Conservation (phyloP, 2,888 invertebrate genomes). For the Eilema caniola region DNA sequence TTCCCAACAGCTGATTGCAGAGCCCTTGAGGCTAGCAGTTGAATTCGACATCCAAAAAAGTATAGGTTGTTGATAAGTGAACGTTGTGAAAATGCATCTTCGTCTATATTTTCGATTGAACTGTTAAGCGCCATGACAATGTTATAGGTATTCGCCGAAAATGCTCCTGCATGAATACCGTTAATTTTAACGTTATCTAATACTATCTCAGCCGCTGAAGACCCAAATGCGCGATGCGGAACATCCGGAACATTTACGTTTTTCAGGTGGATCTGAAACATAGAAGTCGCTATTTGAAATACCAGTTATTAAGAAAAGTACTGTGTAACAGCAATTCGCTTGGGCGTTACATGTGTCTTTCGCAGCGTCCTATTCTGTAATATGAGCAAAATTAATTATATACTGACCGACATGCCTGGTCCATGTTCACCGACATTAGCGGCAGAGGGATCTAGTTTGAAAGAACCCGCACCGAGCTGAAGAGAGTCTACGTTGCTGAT, state of each 20-base stretch:
- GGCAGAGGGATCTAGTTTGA: conserved; percentile 87
- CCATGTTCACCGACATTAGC: conserved; percentile 89
- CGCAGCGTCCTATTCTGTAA: conserved; percentile 13
- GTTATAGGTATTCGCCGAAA: conserved; percentile 89
- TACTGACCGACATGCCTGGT: conserved; percentile 85
- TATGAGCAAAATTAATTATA: conserved; percentile 16
- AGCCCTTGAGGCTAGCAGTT: conserved; percentile 86
- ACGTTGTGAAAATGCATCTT: conserved; percentile 88
- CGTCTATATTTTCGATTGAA: conserved; percentile 86
- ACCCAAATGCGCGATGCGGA: conserved; percentile 88
- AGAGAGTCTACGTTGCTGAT: conserved; percentile 87
- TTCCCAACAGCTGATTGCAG: conserved; percentile 88
- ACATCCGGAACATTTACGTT: conserved; percentile 87
- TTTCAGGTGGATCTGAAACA: conserved; percentile 88
- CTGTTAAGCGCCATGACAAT: conserved; percentile 88
- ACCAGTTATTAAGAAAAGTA: conserved; percentile 20
- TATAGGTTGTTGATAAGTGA: conserved; percentile 88
- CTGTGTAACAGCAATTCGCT: conserved; percentile 24
- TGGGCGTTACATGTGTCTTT: conserved; percentile 11
- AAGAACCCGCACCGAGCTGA: conserved; percentile 87
- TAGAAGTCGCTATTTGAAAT: conserved; percentile 2
- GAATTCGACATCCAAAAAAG: conserved; percentile 87
- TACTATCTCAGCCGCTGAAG: conserved; percentile 87
- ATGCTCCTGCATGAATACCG: conserved; percentile 88
- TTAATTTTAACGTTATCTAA: conserved; percentile 84